Evolutionary conservation across 1,140 invertebrate species (phyloP).

Genomic region (Drosophila virilis): DNA sequence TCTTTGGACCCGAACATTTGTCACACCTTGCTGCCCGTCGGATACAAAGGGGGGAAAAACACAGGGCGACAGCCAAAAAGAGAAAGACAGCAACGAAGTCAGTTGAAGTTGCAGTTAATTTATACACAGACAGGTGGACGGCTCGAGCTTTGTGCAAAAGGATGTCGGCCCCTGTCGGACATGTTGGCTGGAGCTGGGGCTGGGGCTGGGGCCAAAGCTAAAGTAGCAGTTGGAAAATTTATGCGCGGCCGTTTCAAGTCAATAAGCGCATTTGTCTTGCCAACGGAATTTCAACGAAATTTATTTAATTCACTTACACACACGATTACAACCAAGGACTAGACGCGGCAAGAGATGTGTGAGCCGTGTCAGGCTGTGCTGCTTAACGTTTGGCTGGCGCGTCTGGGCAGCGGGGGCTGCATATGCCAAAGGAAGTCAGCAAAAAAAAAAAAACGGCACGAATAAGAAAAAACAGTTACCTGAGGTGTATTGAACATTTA

Average conservation of each 20-base stretch:
- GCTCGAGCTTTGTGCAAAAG: conserved; percentile 6
- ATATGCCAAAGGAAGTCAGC: no score
- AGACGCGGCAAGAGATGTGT: no score
- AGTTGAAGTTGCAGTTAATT: conserved; percentile 45
- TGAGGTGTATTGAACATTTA: no score
- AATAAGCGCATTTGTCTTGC: conserved; percentile 81
- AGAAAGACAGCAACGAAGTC: not conserved
- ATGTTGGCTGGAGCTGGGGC: not conserved
- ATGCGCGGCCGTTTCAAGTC: conserved; percentile 75
- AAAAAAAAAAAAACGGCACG: no score
- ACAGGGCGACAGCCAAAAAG: not conserved
- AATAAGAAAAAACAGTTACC: no score
- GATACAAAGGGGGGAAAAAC: not conserved
- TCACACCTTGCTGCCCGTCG: conserved; percentile 15
- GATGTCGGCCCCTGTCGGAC: conserved; percentile 5
- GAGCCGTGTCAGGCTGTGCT: not conserved
- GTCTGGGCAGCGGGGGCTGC: not conserved
- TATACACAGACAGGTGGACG: conserved; percentile 50
- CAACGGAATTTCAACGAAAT: conserved; percentile 49
- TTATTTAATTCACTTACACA: conserved; percentile 66
- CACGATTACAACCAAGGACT: conserved; percentile 9
- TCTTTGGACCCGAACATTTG: conserved; percentile 30
- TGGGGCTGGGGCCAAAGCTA: conserved; percentile 10
- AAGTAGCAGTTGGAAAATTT: conserved; percentile 62
- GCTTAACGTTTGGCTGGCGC: not conserved